Base-by-base conservation (phyloP, 2,888 invertebrate species). In the Drosophila acutilabella region DNA sequence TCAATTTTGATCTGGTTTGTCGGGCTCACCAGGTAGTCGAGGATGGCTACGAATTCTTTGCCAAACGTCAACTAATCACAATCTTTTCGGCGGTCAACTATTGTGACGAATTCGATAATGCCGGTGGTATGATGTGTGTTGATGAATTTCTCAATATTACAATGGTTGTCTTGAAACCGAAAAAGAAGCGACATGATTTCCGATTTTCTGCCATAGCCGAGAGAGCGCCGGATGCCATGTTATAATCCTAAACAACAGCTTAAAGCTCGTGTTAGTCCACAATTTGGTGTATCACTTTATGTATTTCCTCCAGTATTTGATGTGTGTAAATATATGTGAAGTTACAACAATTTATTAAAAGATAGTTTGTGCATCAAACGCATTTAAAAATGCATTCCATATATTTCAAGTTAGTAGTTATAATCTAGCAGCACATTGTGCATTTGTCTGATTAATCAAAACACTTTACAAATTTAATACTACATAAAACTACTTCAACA, bases 11-110 rank as follows among this genome's bases (percentile, higher is more conserved):
- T 94, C 95, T 99, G 93, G 99, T 99, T 93, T 99, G 99, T 93
- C 96, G 99, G 91, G 99, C 99, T 81, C 99, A 99, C 94, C 99
- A 99, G 94, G 99, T 99, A 58, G 99, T 99, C 0, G 99, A 99
- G 93, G 99, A 99, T 93, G 99, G 99, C 3, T 99, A 99, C 92
- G 99, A 99, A 93, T 97, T 97, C 93, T 97, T 97, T 93, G 99
- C 99, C 62, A 99, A 99, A 93, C 94, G 99, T 75, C 99, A 99
- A 91, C 94, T 99, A 85, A 98, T 98, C 51, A 97, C 97, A 42
- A 92, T 97, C 66, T 97, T 97, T 92, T 97, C 96, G 75, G 98
- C 98, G 64, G 98, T 98, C 52, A 97, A 98, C 93, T 98, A 98
- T 92, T 98, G 98, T 92, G 98, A 98, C 81, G 96, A 96, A 92